Evolutionary conservation across 1,140 invertebrate species (phyloP), one percentile per base, ranked within the genome.

Genomic region (Pachypsylla venusta): DNA sequence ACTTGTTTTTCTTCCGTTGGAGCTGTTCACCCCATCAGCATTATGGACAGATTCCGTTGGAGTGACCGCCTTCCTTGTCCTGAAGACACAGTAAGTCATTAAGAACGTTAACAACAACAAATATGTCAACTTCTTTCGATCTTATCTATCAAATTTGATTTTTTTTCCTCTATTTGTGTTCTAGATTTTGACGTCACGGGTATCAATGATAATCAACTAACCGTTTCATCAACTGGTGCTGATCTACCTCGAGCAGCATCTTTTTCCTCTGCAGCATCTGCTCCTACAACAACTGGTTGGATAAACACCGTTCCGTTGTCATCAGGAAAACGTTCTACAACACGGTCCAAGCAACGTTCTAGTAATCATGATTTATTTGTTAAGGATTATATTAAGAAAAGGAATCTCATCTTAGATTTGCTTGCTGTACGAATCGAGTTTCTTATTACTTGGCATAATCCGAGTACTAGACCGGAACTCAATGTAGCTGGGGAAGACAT

Each of bases 381-480:
- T 25, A 94, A 93, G 68, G 92, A 97, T 68, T 98, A 97, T 68
- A 84, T 94, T 40, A 87, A 88, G 69, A 98, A 96, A 68, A 75
- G 95, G 57, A 96, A 93, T 72, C 77, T 99, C 2, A 94, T 99
- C 63, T 73, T 99, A 13, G 87, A 94, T 67, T 74, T 98, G 26
- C 71, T 97, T 72, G 89, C 90, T 16, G 87, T 89, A 19, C 89
- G 95, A 73, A 88, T 98, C 66, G 95, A 99, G 71, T 85, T 94
- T 66, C 77, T 99, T 22, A 79, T 91, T 56, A 93, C 90, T 0
- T 99, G 94, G 93, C 82, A 93, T 67, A 97, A 98, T 76, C 94
- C 95, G 0, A 81, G 90, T 60, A 74, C 80, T 54, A 69, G 82
- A 3, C 74, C 81, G 2, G 90, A 97, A 67, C 74, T 93, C 12